These are phyloP conservation scores for Drosophila simulans DNA, from an alignment of 1,140 invertebrate genomes.

Conservation along the genomic window DNA sequence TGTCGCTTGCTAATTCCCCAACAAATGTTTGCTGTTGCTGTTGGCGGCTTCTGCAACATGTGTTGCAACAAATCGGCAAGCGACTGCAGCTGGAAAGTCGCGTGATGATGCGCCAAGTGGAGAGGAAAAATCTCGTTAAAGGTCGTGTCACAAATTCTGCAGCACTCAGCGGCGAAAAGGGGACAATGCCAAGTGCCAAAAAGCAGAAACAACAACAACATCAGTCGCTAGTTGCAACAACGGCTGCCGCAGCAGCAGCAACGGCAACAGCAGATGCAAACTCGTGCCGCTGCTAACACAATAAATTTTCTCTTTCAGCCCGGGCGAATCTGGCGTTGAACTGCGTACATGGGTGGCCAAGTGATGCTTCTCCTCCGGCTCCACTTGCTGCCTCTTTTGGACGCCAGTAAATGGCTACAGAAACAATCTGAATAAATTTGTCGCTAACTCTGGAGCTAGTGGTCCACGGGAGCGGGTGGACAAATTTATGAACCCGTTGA, in stretches of 20 bases:
- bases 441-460: conserved; percentile 31
- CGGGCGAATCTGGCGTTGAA: conserved; percentile 37
- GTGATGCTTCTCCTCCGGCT: not conserved
- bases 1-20: conserved; percentile 72
- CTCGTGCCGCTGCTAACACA: conserved; percentile 70
- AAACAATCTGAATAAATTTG: conserved; percentile 71
- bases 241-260: conserved; percentile 1
- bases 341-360: conserved; percentile 64
- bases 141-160: conserved; percentile 76
- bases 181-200: conserved; percentile 63
- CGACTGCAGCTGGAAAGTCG: conserved; percentile 66
- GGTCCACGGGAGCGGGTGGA: conserved; percentile 1
- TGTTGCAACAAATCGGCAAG: conserved; percentile 73
- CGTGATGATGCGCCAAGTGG: conserved; percentile 76
- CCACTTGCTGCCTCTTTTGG: not conserved
- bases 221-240: not conserved
- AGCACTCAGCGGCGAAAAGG: conserved; percentile 35
- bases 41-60: conserved; percentile 57
- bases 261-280: conserved; percentile 42
- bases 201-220: conserved; percentile 25
- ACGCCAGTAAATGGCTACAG: conserved; percentile 46
- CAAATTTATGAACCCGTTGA: conserved; percentile 57
- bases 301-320: conserved; percentile 74
- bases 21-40: conserved; percentile 73
- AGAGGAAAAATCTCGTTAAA: conserved; percentile 80